Percentiles rank a stretch among this genome's conserved stretches.
Evolutionary conservation across 2,113 vertebrate species (phyloP).

Genomic region (Heterotis niloticus): DNA sequence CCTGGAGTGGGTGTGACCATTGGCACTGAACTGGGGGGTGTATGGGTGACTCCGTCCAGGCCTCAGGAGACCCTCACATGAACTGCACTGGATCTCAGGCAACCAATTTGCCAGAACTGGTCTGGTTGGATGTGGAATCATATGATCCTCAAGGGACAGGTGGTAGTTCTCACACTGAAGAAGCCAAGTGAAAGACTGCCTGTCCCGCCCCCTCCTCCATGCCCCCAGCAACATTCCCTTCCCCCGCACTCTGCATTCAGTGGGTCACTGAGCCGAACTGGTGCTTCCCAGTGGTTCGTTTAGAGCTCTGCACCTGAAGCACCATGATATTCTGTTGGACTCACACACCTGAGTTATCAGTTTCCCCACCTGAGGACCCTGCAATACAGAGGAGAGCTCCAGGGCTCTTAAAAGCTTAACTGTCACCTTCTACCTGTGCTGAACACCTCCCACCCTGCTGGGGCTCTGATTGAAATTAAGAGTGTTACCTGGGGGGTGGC

Average conservation of each 20-base stretch:
- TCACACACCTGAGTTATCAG: no score
- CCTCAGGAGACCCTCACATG: no score
- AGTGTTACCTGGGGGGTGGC: slow-evolving; percentile 20
- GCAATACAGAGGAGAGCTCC: no score
- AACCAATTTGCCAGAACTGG: background rate
- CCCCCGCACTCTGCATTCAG: background rate
- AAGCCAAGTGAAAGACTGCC: slow-evolving; percentile 22
- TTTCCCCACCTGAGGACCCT: no score
- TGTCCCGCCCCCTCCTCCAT: no score
- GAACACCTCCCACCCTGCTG: no score
- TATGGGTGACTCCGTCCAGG: no score
- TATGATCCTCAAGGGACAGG: slow-evolving; percentile 48
- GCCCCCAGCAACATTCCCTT: background rate
- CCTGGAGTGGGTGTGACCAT: no score
- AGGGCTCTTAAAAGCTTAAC: no score
- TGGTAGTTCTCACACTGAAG: slow-evolving; percentile 21
- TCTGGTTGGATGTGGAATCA: slow-evolving; percentile 44
- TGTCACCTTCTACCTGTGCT: no score
- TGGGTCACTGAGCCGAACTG: background rate
- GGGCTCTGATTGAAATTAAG: background rate
- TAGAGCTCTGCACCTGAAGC: background rate
- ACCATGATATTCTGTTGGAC: background rate
- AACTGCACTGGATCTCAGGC: no score
- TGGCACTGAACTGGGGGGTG: no score
- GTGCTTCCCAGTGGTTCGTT: background rate